Evolutionary conservation across 2,797 vertebrate species (phyloP).

Genomic region (Squalus acanthias): DNA sequence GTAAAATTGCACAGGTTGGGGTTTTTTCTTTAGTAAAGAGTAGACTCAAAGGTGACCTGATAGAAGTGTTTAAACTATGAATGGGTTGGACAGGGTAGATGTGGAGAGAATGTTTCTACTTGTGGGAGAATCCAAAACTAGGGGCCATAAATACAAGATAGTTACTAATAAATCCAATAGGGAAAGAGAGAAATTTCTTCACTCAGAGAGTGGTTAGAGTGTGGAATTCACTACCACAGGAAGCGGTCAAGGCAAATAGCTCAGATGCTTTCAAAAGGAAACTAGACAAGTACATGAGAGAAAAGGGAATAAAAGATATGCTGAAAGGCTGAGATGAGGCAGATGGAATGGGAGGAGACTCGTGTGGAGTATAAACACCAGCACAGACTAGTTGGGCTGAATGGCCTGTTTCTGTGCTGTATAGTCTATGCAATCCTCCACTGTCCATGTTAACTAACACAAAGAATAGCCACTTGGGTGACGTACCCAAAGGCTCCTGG

Average conservation of each 20-base stretch:
- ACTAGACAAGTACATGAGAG: background rate
- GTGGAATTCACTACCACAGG: background rate
- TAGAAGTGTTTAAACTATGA: background rate
- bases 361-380: background rate
- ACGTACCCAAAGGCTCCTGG: background rate
- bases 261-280: background rate
- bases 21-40: background rate
- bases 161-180: background rate
- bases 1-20: background rate
- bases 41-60: background rate
- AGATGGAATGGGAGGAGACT: background rate
- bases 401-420: background rate
- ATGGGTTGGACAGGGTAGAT: background rate
- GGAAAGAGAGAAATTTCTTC: background rate
- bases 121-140: background rate
- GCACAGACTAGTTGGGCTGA: background rate
- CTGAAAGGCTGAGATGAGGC: background rate
- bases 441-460: background rate
- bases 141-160: background rate
- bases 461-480: background rate
- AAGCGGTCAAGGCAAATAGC: background rate
- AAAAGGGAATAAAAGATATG: too few species aligned
- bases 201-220: background rate
- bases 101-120: too few species aligned
- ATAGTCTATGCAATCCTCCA: background rate